phyloP scores from a whole-genome alignment of 2,797 vertebrate species.

The Chrosomus eos region DNA sequence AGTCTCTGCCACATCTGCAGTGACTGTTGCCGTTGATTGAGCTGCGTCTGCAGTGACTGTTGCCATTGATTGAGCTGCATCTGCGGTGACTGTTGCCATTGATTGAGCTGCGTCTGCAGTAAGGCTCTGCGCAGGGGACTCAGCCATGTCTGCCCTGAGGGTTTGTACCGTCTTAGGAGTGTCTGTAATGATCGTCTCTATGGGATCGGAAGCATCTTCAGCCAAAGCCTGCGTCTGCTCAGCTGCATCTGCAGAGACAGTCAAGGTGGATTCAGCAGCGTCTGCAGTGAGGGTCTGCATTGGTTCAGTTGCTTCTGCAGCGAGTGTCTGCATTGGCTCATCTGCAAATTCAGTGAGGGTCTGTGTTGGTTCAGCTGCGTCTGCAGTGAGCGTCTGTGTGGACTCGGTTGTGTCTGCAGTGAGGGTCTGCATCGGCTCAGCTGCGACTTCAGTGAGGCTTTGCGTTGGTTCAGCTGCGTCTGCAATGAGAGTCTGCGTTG shows the following conservation, averaged over 20 bases:
- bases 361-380: not conserved
- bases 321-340: not conserved
- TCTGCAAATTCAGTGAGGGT: not conserved
- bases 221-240: not conserved
- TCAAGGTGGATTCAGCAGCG: too few species aligned
- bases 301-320: not conserved
- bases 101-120: too few species aligned
- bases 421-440: too few species aligned
- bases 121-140: too few species aligned
- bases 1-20: not conserved
- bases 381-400: too few species aligned
- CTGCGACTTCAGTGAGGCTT: not conserved
- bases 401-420: accelerated
- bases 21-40: too few species aligned
- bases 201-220: not conserved
- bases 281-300: not conserved
- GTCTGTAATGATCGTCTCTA: not conserved
- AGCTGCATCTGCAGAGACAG: too few species aligned
- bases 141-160: too few species aligned
- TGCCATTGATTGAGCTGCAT: not conserved
- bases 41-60: not conserved
- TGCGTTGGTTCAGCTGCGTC: not conserved
- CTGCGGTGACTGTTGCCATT: not conserved
- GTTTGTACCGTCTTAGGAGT: too few species aligned
- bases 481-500: not conserved